These are phyloP conservation scores for Cataglyphis altisquamis DNA, from an alignment of 2,888 invertebrate genomes.

Conservation along the genomic window DNA sequence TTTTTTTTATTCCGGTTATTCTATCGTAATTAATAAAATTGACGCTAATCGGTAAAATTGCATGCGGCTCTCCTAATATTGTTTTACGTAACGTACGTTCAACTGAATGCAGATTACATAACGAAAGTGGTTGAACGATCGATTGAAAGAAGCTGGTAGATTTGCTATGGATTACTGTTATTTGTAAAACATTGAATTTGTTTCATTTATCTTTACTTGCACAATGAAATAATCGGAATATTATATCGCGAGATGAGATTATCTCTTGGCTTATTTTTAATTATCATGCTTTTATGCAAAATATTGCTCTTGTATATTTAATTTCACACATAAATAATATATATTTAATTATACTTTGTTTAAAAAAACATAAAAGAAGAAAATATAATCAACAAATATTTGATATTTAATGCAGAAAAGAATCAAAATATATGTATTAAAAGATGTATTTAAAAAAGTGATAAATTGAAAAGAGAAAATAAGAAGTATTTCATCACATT, in stretches of 20 bases:
- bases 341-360: slow-evolving; percentile 19
- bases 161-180: neutral
- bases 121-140: slow-evolving; percentile 40
- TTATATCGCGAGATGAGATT: neutral
- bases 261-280: slow-evolving; percentile 1
- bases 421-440: neutral
- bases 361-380: neutral
- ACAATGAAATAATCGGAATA: neutral
- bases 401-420: neutral
- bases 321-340: neutral
- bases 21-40: slow-evolving; percentile 28
- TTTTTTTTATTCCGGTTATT: neutral
- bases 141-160: slow-evolving; percentile 19
- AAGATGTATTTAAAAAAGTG: neutral
- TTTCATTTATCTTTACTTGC: neutral
- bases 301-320: neutral
- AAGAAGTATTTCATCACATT: neutral
- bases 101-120: slow-evolving; percentile 17
- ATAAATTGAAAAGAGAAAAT: neutral
- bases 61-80: neutral
- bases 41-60: slow-evolving; percentile 20
- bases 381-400: too few species aligned
- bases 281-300: neutral
- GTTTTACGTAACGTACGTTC: slow-evolving; percentile 36
- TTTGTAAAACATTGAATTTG: slow-evolving; percentile 18